These are phyloP conservation scores for Corydoras sp. DNA, from an alignment of 2,113 vertebrate genomes.

Conservation along the genomic window DNA sequence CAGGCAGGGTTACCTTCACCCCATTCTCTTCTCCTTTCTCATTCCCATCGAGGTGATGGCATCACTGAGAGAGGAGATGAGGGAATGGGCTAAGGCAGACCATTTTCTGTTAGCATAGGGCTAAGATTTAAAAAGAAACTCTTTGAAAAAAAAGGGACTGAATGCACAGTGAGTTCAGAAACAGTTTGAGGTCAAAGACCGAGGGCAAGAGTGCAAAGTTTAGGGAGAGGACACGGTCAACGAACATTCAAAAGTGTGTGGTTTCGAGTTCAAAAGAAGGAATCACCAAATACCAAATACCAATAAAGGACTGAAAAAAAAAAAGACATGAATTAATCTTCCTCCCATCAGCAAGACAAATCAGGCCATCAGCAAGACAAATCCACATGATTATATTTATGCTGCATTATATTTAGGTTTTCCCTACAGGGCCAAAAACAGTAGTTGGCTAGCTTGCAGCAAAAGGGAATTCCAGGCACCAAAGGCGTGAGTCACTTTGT, in stretches of 20 bases:
- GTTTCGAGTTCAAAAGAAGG: background rate
- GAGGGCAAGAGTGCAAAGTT: slow-evolving; percentile 36
- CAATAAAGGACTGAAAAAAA: background rate
- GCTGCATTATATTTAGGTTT: slow-evolving; percentile 51
- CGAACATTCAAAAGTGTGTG: background rate
- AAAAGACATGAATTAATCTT: slow-evolving; percentile 4
- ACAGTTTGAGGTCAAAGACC: slow-evolving; percentile 40
- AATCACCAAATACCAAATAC: background rate
- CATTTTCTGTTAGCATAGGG: slow-evolving; percentile 26
- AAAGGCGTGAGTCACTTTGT: slow-evolving; percentile 58
- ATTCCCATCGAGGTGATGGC: slow-evolving; percentile 1
- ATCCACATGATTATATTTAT: slow-evolving; percentile 50
- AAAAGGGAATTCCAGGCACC: slow-evolving; percentile 66
- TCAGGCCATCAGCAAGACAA: slow-evolving; percentile 39
- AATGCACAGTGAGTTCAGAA: slow-evolving; percentile 15
- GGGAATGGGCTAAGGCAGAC: slow-evolving; percentile 13
- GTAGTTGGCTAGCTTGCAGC: slow-evolving; percentile 54
- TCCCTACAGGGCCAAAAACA: slow-evolving; percentile 52
- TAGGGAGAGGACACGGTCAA: slow-evolving; percentile 12
- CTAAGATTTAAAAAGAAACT: slow-evolving; percentile 20
- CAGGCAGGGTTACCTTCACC: slow-evolving; percentile 1
- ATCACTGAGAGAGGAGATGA: background rate
- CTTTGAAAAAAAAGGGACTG: slow-evolving; percentile 20
- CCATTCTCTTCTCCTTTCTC: background rate
- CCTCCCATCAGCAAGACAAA: slow-evolving; percentile 38